A percentile compares a stretch with the other conserved stretches of the same genome.
phyloP scores from a whole-genome alignment of 2,113 vertebrate genomes.

The Muscicapa adusta region DNA sequence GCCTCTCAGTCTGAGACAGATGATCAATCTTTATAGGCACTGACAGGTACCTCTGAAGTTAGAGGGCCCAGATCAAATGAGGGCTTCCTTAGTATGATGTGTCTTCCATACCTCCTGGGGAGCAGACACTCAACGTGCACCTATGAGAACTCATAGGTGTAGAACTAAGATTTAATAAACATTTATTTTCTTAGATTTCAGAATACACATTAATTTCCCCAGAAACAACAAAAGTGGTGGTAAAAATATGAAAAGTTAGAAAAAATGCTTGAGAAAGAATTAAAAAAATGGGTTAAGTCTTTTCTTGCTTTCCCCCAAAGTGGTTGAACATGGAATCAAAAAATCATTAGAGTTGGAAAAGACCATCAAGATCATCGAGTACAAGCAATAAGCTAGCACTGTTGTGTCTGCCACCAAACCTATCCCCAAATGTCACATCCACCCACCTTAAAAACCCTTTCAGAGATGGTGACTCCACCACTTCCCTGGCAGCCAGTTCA shows the following conservation, averaged over 20 bases:
- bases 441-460: not conserved
- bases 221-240: accelerated
- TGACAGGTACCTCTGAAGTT: not conserved
- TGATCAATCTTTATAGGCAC: not conserved
- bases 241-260: not conserved
- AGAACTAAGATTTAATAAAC: not conserved
- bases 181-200: not conserved
- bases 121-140: not conserved
- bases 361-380: not conserved
- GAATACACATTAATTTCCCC: not conserved
- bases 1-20: not conserved
- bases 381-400: not conserved
- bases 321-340: not conserved
- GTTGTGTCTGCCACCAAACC: not conserved
- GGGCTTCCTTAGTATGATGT: not conserved
- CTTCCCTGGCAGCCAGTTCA: not conserved
- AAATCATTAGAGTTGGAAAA: not conserved
- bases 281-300: not conserved
- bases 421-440: not conserved
- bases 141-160: not conserved
- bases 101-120: not conserved
- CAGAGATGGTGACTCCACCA: not conserved
- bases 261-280: not conserved
- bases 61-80: not conserved
- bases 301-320: not conserved